Conservation (phyloP, 2,113 vertebrate genomes). For the Chloroceryle aenea region DNA sequence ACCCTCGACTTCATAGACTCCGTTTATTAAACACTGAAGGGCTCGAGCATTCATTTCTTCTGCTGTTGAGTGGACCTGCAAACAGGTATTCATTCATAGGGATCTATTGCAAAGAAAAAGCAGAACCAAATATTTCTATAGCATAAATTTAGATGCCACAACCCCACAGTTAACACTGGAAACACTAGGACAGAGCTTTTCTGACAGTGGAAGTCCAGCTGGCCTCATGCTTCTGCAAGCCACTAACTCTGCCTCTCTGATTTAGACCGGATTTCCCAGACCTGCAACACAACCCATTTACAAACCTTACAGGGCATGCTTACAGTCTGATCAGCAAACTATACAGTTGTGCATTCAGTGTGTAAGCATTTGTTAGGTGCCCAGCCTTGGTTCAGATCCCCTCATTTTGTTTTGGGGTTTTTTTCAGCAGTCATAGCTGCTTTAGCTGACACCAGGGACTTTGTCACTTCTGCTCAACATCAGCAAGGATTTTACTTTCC, state of each 20-base stretch:
- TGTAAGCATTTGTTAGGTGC: slow-evolving; percentile 8
- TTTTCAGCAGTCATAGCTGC: neutral
- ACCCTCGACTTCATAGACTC: neutral
- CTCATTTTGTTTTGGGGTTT: neutral
- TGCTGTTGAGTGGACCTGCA: neutral
- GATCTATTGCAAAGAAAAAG: neutral
- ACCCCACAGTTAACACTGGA: neutral
- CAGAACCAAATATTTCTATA: neutral
- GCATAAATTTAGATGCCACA: neutral
- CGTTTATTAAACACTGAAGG: neutral
- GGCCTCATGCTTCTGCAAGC: neutral
- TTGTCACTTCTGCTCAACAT: slow-evolving; percentile 56
- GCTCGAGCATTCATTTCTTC: neutral
- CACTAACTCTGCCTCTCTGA: neutral
- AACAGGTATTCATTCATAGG: neutral
- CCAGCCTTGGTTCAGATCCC: neutral
- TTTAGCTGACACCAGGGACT: slow-evolving; percentile 32
- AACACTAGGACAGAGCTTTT: neutral
- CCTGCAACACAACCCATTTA: neutral
- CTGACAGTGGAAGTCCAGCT: neutral
- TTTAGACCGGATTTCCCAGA: neutral
- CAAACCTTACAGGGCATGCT: neutral
- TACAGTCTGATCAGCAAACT: neutral
- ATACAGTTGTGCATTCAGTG: neutral
- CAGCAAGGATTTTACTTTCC: slow-evolving; percentile 19